Evolutionary conservation across 2,888 invertebrate genomes (phyloP).

Genomic region (Volucella bombylans): DNA sequence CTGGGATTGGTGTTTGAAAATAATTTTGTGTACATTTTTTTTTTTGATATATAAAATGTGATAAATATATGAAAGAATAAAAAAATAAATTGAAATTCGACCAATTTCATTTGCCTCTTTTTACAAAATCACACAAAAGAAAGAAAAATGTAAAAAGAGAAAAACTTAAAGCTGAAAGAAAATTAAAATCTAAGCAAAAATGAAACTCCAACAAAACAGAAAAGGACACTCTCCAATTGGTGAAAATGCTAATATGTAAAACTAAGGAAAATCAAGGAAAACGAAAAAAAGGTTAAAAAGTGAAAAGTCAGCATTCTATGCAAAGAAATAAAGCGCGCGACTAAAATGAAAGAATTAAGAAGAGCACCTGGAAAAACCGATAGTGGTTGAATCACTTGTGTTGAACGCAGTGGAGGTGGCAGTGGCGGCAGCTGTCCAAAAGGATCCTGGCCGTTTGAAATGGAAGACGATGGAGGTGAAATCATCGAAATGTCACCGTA

Average conservation of each 20-base stretch:
- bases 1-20: conserved; percentile 18
- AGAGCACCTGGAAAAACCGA: conserved; percentile 83
- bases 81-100: conserved; percentile 23
- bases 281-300: conserved; percentile 34
- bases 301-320: conserved; percentile 40
- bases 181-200: conserved; percentile 17
- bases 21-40: conserved; percentile 36
- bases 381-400: conserved; percentile 83
- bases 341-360: conserved; percentile 30
- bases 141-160: background rate
- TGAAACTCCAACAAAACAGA: background rate
- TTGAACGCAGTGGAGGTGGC: conserved; percentile 83
- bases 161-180: conserved; percentile 21
- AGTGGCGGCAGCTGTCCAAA: conserved; percentile 83
- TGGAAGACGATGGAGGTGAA: conserved; percentile 83
- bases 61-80: conserved; percentile 22
- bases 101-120: conserved; percentile 50
- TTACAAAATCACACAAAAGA: conserved; percentile 10
- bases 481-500: conserved; percentile 83
- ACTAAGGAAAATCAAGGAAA: conserved; percentile 32
- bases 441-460: conserved; percentile 83
- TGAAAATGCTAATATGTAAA: conserved; percentile 37
- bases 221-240: conserved; percentile 32
- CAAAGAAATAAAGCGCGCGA: conserved; percentile 41
- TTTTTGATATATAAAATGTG: conserved; percentile 40